These are phyloP conservation scores for Erithacus rubecula DNA, from an alignment of 2,797 vertebrate genomes.

Conservation along the genomic window DNA sequence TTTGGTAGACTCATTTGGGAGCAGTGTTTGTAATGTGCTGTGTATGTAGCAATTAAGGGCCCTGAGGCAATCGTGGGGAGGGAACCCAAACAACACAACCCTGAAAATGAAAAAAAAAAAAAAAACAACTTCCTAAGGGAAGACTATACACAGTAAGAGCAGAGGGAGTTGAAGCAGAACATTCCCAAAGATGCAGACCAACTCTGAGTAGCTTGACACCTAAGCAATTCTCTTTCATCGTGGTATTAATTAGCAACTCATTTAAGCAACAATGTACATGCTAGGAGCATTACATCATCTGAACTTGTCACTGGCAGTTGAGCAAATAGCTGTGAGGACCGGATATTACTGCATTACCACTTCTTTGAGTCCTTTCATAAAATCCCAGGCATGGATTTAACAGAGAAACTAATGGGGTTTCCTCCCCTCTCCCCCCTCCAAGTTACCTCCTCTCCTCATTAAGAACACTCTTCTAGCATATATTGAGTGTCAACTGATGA, in stretches of 20 bases:
- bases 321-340: neutral
- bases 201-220: neutral
- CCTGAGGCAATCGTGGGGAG: neutral
- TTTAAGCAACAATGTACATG: constrained; percentile 25
- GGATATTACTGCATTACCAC: neutral
- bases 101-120: neutral
- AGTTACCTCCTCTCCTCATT: neutral
- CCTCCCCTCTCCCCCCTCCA: neutral
- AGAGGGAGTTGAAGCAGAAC: neutral
- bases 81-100: neutral
- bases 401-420: neutral
- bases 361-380: constrained; percentile 19
- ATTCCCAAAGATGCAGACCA: neutral
- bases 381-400: neutral
- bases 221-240: constrained; percentile 3
- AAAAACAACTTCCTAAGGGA: neutral
- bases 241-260: constrained; percentile 31
- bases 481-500: neutral
- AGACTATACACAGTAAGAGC: neutral
- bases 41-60: neutral
- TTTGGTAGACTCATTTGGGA: neutral
- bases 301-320: constrained; percentile 18
- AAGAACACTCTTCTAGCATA: neutral
- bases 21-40: neutral
- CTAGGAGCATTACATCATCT: constrained; percentile 36